phyloP scores from a whole-genome alignment of 2,797 vertebrate species.

The Anniella stebbinsi region DNA sequence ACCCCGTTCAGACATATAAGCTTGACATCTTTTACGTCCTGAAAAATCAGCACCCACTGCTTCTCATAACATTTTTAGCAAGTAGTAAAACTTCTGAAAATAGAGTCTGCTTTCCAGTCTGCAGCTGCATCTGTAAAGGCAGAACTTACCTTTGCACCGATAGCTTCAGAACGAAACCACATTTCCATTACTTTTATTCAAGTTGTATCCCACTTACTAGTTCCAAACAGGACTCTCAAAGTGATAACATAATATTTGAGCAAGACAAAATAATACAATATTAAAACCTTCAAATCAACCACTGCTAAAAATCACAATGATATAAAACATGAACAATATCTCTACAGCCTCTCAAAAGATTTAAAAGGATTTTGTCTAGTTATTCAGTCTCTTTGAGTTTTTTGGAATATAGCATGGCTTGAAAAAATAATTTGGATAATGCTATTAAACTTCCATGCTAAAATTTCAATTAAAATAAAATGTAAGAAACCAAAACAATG shows the following conservation, averaged over 20 bases:
- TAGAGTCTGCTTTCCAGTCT: background rate
- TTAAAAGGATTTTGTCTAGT: too few species aligned
- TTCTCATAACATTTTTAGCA: slow-evolving; percentile 39
- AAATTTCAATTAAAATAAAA: background rate
- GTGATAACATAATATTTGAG: background rate
- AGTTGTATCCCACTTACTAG: background rate
- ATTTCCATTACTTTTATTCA: background rate
- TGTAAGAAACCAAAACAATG: background rate
- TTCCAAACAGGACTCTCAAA: background rate
- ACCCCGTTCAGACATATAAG: slow-evolving; percentile 35
- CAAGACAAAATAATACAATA: background rate
- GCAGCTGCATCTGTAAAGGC: background rate
- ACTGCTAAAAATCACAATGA: background rate
- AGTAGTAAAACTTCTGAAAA: slow-evolving; percentile 25
- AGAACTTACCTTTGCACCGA: slow-evolving; percentile 1
- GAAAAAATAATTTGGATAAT: background rate
- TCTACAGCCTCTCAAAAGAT: too few species aligned
- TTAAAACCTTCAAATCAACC: background rate
- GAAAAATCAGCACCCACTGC: slow-evolving; percentile 33
- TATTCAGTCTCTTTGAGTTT: background rate
- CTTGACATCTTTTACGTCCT: slow-evolving; percentile 38
- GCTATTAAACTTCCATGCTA: background rate
- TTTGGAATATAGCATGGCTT: background rate
- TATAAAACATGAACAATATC: background rate
- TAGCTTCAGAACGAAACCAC: background rate